These are phyloP conservation scores for Pavo muticus DNA, from an alignment of 2,113 vertebrate species.

Conservation along the genomic window DNA sequence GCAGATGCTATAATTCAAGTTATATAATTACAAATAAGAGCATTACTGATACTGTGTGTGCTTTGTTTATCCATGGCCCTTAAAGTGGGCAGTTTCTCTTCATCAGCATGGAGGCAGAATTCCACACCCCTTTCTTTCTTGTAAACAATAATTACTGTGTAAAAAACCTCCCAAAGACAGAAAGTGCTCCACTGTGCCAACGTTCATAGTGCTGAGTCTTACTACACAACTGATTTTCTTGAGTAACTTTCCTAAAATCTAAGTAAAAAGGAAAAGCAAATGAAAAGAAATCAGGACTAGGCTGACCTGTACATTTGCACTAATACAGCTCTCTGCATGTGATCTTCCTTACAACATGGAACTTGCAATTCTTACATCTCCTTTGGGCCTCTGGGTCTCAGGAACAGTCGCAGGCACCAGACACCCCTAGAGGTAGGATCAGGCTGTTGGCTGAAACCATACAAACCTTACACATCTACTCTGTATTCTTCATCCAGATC, in stretches of 20 bases:
- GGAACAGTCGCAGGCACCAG: background rate
- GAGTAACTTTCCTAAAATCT: background rate
- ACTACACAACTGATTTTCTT: background rate
- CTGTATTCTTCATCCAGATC: background rate
- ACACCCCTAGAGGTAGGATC: background rate
- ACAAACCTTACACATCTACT: background rate
- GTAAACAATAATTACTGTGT: background rate
- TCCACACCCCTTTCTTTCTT: background rate
- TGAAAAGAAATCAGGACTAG: background rate
- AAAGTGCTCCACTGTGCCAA: background rate
- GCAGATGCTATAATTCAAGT: constrained; percentile 46
- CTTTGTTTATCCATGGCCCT: background rate
- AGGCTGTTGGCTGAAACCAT: background rate
- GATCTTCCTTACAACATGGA: background rate
- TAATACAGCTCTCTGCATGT: background rate
- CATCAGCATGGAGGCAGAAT: background rate
- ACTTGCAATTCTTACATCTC: background rate
- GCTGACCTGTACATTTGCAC: rapidly evolving
- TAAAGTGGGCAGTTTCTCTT: background rate
- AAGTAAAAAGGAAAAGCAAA: background rate
- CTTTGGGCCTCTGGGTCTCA: background rate
- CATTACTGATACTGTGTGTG: background rate
- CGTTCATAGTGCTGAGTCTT: background rate
- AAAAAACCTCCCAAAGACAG: background rate
- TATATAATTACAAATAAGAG: background rate